Evolutionary conservation across 2,113 vertebrate species (phyloP), one percentile per base, ranked within the genome.

Genomic region (Channa argus): DNA sequence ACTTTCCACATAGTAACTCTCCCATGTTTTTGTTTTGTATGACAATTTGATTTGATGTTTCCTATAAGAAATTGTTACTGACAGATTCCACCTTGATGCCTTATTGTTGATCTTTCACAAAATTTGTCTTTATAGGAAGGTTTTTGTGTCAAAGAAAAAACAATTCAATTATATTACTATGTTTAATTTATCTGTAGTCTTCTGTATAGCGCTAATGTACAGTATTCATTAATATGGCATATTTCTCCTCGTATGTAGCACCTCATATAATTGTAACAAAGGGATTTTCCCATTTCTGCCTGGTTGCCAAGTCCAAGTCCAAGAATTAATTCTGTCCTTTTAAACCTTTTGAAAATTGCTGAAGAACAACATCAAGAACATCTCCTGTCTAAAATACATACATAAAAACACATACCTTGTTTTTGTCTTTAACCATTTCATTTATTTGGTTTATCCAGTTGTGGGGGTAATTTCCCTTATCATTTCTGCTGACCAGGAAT

Each of bases 371-470:
- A 24, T 24, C n/a, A 55, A 51, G 43, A 0, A 2, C 11, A 66
- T 51, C 2, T 0, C 4, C 9, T 63, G 15, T 60, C 38, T 34
- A 37, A 62, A 76, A 59, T 12, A 52, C 8, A 53, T 41, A 66
- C 47, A 11, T 53, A 43, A 50, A 41, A 74, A 33, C 14, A 69
- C 91, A 55, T 86, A 95, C 94, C 93, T 93, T 94, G 66, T 92
- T 94, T 86, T 87, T 93, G 33, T 79, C 85, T 81, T 93, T 74
- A 34, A 91, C 45, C 33, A 89, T 11, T 66, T 86, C 85, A 62
- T 51, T 68, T 54, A 93, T 83, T 39, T 59, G 75, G 44, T 87
- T 71, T 41, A 94, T 93, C 72, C 44, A 70, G 88, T 95, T 95
- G 58, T 76, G 50, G 36, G 76, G 78, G 54, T 83, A 13, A 37